phyloP scores from a whole-genome alignment of 2,113 vertebrate genomes.

The Struthio camelus region DNA sequence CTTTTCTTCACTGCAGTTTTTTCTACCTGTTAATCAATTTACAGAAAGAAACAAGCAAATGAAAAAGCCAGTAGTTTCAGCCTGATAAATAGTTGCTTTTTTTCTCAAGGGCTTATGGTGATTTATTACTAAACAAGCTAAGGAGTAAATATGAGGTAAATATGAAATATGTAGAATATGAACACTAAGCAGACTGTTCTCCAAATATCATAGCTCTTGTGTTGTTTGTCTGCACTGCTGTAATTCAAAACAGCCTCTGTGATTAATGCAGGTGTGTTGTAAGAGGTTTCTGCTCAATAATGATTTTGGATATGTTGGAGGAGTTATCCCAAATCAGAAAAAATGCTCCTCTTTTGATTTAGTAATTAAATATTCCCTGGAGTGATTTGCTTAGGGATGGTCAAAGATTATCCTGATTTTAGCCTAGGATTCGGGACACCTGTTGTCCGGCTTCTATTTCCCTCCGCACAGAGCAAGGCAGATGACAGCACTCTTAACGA shows the following conservation, averaged over 20 bases:
- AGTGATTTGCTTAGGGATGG: not conserved
- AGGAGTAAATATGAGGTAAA: not conserved
- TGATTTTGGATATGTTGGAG: not conserved
- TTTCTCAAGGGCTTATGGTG: not conserved
- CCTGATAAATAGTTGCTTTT: not conserved
- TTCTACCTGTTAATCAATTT: not conserved
- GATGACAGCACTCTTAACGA: not conserved
- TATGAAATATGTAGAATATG: not conserved
- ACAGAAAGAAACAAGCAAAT: not conserved
- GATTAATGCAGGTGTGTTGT: not conserved
- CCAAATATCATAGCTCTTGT: not conserved
- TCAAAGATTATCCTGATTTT: not conserved
- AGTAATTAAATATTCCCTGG: not conserved
- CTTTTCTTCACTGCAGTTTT: not conserved
- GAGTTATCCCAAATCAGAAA: not conserved
- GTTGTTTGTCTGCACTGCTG: not conserved
- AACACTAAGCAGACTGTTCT: not conserved
- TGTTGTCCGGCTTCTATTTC: rapidly evolving
- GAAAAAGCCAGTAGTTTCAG: not conserved
- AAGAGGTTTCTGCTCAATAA: not conserved
- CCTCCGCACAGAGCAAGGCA: not conserved
- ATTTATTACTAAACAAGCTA: not conserved
- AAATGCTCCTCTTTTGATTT: not conserved
- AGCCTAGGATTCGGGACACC: not conserved
- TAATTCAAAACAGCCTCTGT: not conserved